Conservation (phyloP, 2,113 vertebrate genomes). For the Circaetus gallicus region DNA sequence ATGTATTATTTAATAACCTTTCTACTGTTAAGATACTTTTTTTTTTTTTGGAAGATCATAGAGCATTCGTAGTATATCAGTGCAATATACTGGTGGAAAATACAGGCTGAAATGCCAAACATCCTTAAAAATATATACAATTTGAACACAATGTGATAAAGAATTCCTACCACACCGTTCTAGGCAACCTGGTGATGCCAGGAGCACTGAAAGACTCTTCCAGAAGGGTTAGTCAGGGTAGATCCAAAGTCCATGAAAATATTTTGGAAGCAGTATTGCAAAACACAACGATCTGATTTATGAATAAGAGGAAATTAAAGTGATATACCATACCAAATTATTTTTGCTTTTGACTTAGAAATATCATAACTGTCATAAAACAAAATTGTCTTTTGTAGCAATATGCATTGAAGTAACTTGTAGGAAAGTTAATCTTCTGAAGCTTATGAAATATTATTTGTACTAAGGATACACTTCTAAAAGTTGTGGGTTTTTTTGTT, state of each 20-base stretch:
- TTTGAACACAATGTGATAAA: background rate
- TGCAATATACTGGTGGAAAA: background rate
- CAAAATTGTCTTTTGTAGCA: conserved; percentile 57
- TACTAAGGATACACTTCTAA: background rate
- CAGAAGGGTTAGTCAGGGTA: background rate
- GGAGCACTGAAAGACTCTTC: background rate
- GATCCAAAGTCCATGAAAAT: background rate
- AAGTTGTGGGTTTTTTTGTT: background rate
- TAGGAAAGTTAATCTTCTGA: conserved; percentile 50
- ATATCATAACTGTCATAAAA: conserved; percentile 40
- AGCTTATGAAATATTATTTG: conserved; percentile 27
- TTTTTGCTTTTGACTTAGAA: conserved; percentile 17
- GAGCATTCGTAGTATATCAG: fast-evolving
- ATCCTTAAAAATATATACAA: fast-evolving
- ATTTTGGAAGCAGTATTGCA: background rate
- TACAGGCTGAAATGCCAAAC: background rate
- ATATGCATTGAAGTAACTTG: conserved; percentile 36
- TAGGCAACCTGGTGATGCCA: background rate
- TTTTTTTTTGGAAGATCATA: background rate
- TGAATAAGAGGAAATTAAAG: conserved; percentile 39
- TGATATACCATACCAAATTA: background rate
- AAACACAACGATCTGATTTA: conserved; percentile 11
- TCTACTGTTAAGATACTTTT: fast-evolving
- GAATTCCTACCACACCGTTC: fast-evolving
- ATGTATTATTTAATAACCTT: background rate